These are phyloP conservation scores for Spialia ferax DNA, from an alignment of 2,888 invertebrate species.

Conservation along the genomic window DNA sequence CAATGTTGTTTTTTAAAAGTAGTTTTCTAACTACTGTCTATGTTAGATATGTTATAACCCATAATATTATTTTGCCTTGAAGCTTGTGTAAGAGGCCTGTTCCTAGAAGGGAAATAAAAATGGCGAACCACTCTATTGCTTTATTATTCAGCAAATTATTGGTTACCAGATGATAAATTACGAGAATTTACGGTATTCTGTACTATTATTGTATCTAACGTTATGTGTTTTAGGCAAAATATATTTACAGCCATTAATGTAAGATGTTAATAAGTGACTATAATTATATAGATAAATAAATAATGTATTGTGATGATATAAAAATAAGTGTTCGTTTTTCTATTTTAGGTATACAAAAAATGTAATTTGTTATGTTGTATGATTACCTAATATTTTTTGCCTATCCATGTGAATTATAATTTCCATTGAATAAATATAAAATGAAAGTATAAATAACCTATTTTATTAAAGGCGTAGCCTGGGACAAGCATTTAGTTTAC, in stretches of 20 bases:
- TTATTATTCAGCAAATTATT: neutral
- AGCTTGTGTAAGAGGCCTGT: neutral
- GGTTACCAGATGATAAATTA: neutral
- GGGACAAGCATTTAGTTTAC: too few relatives aligned
- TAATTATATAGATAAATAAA: neutral
- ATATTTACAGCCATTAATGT: neutral
- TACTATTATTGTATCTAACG: neutral
- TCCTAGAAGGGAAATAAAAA: neutral
- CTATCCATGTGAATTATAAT: constrained; percentile 37
- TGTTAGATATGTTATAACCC: too few relatives aligned
- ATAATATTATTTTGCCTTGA: too few relatives aligned
- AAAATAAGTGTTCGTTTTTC: constrained; percentile 38
- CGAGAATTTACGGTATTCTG: neutral
- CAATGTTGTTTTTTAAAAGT: too few relatives aligned
- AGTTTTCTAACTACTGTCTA: too few relatives aligned
- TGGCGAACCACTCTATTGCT: neutral
- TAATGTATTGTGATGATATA: constrained; percentile 6
- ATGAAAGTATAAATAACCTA: constrained; percentile 45
- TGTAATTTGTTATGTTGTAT: constrained; percentile 4
- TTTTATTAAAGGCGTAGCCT: neutral
- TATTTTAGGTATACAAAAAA: constrained; percentile 22
- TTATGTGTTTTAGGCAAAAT: neutral
- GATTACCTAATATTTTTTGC: neutral
- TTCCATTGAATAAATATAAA: constrained; percentile 66
- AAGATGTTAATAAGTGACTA: neutral